Base-by-base conservation (phyloP, 2,888 invertebrate species). In the Oegoconia quadripuncta region DNA sequence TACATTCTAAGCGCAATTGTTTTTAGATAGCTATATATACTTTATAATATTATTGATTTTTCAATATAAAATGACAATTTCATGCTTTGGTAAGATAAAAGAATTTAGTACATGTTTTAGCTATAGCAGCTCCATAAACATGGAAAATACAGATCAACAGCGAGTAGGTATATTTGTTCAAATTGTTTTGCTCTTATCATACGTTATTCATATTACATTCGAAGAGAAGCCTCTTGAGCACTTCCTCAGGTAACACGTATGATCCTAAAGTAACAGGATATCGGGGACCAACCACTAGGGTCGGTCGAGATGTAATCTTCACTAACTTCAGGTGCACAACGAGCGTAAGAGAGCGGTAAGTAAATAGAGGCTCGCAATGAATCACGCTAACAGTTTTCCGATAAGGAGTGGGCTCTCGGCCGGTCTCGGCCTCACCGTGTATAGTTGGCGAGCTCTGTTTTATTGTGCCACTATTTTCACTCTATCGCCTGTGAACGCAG, bases 401-500 rank as follows among this genome's bases (percentile, higher is more conserved):
- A 79, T 80, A 79, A 79, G 75, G 62, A 72, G 68, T 64, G 65
- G 68, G 60, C 63, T 53, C 62, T 58, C 66, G 59, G 61, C 56
- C 57, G 12, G 8, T 51, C 63, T 64, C 54, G 47, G n/a, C n/a
- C 49, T 59, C 59, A 44, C 50, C 64, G 71, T 74, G 77, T 74
- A 73, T 64, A 76, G 69, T 72, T 66, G 70, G 59, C 60, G 64
- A 55, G 71, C 64, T 67, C 74, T 78, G 77, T 78, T 81, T 83
- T 83, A 84, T 81, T 82, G 82, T 82, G 72, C 72, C 61, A 79
- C 74, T 79, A 83, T 83, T 83, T 82, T 77, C 78, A 73, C 67
- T 74, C 72, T 79, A 81, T 81, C 81, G 82, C 74, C 62, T 64
- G 66, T 60, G 71, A 72, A 73, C 71, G 74, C 73, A 76, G 69